These are phyloP conservation scores for Aramus guarauna DNA, from an alignment of 2,113 vertebrate species.

Conservation along the genomic window DNA sequence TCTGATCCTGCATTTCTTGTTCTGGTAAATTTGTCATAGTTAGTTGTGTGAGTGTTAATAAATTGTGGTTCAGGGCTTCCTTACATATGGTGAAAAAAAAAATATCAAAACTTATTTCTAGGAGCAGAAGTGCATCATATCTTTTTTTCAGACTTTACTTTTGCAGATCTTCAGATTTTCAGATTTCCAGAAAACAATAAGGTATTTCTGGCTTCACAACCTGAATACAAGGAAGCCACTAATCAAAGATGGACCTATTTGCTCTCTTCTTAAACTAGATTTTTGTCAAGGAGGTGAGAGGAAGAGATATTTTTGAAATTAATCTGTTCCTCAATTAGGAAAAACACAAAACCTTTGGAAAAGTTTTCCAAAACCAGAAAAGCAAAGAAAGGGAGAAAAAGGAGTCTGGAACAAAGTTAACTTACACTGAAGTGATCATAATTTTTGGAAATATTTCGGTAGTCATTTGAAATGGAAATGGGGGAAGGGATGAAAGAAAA, in stretches of 20 bases:
- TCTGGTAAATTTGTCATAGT: background rate
- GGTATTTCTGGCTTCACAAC: background rate
- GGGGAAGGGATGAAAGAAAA: background rate
- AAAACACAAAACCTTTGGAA: background rate
- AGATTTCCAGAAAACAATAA: background rate
- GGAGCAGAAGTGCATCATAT: background rate
- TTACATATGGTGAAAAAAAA: background rate
- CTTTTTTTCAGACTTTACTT: background rate
- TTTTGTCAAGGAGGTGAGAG: background rate
- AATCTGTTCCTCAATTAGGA: background rate
- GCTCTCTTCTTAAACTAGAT: background rate
- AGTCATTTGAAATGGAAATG: background rate
- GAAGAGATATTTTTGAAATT: background rate
- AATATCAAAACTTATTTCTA: background rate
- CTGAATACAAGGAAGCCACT: background rate
- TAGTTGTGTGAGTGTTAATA: background rate
- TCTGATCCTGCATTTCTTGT: background rate
- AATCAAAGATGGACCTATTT: background rate
- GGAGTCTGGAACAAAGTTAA: background rate
- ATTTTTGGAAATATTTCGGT: background rate
- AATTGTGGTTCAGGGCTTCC: background rate
- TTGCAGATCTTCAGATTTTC: background rate
- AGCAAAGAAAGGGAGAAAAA: background rate
- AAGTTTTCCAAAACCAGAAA: background rate
- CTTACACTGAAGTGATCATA: background rate